A percentile compares a stretch with the other conserved stretches of the same genome.
These are phyloP conservation scores for Pangasius krempfi DNA, from an alignment of 2,797 vertebrate species.

Conservation along the genomic window DNA sequence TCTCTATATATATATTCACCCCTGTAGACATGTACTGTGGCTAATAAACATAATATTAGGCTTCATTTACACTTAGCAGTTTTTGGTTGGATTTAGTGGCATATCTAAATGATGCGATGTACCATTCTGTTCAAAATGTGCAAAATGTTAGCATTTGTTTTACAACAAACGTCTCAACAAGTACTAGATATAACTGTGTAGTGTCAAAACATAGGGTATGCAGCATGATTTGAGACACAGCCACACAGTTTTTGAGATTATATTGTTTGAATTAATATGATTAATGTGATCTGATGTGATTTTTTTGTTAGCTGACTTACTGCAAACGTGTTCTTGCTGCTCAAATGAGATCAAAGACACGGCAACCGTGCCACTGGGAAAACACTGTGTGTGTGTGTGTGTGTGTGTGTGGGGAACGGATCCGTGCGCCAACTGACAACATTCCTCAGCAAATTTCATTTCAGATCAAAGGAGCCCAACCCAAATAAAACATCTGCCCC, in stretches of 20 bases:
- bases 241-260: not conserved
- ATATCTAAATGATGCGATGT: not conserved
- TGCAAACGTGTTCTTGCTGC: conserved; percentile 8
- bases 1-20: not conserved
- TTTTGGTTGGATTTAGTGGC: not conserved
- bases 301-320: not conserved
- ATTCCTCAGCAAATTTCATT: conserved; percentile 68
- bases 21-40: not conserved
- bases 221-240: not conserved
- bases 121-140: not conserved
- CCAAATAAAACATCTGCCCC: conserved; percentile 75
- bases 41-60: not conserved
- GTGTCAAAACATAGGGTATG: not conserved
- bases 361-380: not conserved
- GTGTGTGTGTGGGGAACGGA: conserved; percentile 28
- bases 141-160: not conserved
- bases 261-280: not conserved
- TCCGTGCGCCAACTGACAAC: conserved; percentile 30
- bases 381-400: conserved; percentile 20
- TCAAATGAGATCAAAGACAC: conserved; percentile 7
- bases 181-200: not conserved
- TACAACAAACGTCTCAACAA: not conserved
- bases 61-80: not conserved
- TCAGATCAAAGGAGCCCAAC: conserved; percentile 75
- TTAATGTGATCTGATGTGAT: conserved; percentile 6